These are phyloP conservation scores for Diplolepis rosae DNA, from an alignment of 2,888 invertebrate genomes.

Conservation along the genomic window DNA sequence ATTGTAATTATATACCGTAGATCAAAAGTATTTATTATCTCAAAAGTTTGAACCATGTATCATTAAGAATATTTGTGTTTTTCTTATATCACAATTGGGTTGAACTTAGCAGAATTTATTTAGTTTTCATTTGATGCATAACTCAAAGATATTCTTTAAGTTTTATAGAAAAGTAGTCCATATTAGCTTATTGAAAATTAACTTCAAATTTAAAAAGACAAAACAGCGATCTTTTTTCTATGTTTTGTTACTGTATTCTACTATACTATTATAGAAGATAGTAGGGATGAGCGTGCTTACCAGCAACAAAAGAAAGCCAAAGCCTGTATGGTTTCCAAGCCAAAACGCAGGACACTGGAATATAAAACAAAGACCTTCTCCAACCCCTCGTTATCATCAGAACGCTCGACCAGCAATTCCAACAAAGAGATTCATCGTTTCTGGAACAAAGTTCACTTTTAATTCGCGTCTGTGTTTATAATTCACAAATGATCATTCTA, in stretches of 20 bases:
- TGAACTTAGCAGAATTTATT: neutral
- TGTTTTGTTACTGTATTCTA: neutral
- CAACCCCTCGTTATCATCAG: conserved; percentile 71
- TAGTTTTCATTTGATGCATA: neutral
- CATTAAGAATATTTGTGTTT: neutral
- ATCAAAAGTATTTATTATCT: no score
- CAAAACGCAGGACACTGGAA: conserved; percentile 69
- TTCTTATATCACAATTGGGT: neutral
- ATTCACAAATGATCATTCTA: no score
- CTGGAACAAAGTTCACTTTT: conserved; percentile 57
- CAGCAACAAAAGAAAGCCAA: conserved; percentile 73
- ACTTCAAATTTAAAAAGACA: neutral
- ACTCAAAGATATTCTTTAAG: no score
- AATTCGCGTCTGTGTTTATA: neutral
- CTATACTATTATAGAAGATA: neutral
- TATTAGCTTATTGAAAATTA: no score
- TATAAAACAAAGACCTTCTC: conserved; percentile 73
- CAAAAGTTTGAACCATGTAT: no score
- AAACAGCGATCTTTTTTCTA: neutral
- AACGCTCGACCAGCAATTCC: conserved; percentile 71
- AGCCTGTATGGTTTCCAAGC: conserved; percentile 72
- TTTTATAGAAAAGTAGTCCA: no score
- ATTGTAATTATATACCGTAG: no score
- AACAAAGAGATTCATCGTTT: conserved; percentile 72
- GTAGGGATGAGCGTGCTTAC: conserved; percentile 55